phyloP scores from a whole-genome alignment of 2,113 vertebrate genomes.

The Oncorhynchus gorbuscha region DNA sequence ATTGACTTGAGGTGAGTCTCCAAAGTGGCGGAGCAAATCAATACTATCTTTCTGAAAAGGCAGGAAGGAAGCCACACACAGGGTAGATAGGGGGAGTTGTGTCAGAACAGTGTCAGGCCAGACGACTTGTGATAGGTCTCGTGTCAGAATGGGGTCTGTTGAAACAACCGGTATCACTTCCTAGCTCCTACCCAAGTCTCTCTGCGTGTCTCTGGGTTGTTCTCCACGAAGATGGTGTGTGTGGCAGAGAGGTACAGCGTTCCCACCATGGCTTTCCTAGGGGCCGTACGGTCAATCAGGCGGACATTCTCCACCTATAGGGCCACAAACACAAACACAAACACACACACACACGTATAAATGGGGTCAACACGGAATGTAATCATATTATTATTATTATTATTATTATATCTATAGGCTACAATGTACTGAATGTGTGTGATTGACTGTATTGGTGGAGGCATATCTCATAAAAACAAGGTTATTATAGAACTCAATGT shows the following conservation, averaged over 20 bases:
- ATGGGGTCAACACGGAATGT: not conserved
- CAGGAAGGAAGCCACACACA: not conserved
- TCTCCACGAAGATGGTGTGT: slow-evolving; percentile 95
- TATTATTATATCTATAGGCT: not conserved
- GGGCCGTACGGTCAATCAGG: slow-evolving; percentile 82
- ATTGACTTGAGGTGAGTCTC: not conserved
- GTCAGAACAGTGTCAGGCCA: not conserved
- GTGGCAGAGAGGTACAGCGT: slow-evolving; percentile 94
- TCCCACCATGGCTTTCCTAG: slow-evolving; percentile 81
- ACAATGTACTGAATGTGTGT: not conserved
- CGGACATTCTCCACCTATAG: slow-evolving; percentile 91
- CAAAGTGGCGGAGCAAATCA: not conserved
- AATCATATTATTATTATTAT: no score
- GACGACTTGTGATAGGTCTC: not conserved
- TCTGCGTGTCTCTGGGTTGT: slow-evolving; percentile 84
- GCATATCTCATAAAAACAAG: not conserved
- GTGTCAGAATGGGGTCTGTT: not conserved
- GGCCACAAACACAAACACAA: slow-evolving; percentile 9
- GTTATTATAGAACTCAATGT: not conserved
- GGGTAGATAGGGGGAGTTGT: not conserved
- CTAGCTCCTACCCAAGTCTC: slow-evolving; percentile 89
- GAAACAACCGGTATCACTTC: not conserved
- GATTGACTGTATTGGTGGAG: not conserved
- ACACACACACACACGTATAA: not conserved
- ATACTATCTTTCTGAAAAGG: not conserved